Base-by-base conservation (phyloP, 1,140 invertebrate species). In the Babylonia areolata region DNA sequence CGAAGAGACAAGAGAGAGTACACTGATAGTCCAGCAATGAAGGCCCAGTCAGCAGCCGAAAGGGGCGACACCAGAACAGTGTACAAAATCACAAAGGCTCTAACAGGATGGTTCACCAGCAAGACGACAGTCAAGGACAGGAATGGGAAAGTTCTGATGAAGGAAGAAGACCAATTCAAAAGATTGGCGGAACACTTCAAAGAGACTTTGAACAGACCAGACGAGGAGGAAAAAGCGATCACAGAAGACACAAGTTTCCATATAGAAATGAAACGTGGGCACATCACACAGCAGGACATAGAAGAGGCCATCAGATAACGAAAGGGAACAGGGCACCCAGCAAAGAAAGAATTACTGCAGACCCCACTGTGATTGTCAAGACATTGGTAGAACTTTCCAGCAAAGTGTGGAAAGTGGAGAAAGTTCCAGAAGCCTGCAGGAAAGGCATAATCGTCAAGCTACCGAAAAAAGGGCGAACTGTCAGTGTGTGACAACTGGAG, bases 381-480 rank as follows among this genome's bases (percentile, higher is more conserved):
- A 33, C 35, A 31, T 5, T 77, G 31, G 9, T n/a, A 51, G 37
- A 37, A 28, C 46, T 88, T n/a, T 88, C 83, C 58, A 69, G 77
- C 64, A 85, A 84, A 64, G 85, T 86, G 15, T 88, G 87, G 87
- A 64, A 84, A 23, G 40, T 81, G 23, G 84, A 51, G 51, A 69
- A 79, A 39, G 64, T 88, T 51, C 78, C 71, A 78, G 78, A 85
- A 42, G 58, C 85, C 0, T 88, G 84, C 84, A 86, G 39, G 46
- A 40, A 75, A 81, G 87, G 85, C n/a, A 58, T 84, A 3, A 86
- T 88, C 42, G 78, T 88, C 0, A 88, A 84, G 75, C 81, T 88
- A 35, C 85, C 87, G 69, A 89, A n/a, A 85, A 69, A 87, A 87
- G 46, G 85, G 88, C 28, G 58, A 85, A 28, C 31, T 88, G 17